These are phyloP conservation scores for Zelostemma sp. DNA, from an alignment of 1,140 invertebrate species.

Conservation along the genomic window DNA sequence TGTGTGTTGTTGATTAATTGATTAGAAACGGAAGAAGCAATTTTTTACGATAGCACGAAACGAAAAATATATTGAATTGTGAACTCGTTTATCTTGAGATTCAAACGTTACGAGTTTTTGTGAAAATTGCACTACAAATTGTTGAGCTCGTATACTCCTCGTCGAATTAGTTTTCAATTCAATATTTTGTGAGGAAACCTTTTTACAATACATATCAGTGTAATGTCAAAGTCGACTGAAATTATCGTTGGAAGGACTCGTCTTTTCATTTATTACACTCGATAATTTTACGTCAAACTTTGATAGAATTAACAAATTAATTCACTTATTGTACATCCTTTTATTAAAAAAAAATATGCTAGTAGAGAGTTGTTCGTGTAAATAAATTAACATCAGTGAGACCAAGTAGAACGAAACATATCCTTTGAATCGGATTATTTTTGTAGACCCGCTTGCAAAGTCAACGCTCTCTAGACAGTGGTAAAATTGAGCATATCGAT, in stretches of 20 bases:
- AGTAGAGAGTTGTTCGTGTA: background rate
- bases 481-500: background rate
- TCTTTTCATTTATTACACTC: background rate
- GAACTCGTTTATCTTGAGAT: background rate
- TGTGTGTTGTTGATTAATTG: slow-evolving; percentile 7
- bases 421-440: background rate
- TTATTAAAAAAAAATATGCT: slow-evolving; percentile 4
- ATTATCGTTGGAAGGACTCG: background rate
- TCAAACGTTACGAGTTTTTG: background rate
- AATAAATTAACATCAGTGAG: slow-evolving; percentile 6
- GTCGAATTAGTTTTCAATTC: background rate
- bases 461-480: slow-evolving; percentile 1
- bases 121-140: background rate
- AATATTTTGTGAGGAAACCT: background rate
- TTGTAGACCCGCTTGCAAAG: background rate
- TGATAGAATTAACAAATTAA: too few relatives aligned
- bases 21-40: background rate
- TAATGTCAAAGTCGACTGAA: background rate
- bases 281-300: too few relatives aligned
- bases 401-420: background rate
- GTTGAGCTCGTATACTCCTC: background rate
- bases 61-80: background rate
- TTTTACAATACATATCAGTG: background rate
- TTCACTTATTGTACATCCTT: background rate
- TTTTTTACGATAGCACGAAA: background rate